These are phyloP conservation scores for Bedellia somnulentella DNA, from an alignment of 2,888 invertebrate genomes.

Conservation along the genomic window DNA sequence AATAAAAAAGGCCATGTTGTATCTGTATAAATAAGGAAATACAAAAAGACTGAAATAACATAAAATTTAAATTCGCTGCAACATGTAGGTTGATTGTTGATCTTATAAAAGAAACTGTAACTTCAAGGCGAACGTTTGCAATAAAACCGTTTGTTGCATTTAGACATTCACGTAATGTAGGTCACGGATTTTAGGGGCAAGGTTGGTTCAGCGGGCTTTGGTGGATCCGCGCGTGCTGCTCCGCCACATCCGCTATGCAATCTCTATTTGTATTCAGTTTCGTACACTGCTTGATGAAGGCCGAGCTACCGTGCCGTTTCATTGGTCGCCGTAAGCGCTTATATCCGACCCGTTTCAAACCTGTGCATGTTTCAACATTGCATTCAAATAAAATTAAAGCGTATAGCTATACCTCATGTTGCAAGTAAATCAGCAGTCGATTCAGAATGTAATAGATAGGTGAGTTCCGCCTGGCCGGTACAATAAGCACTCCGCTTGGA, in stretches of 20 bases:
- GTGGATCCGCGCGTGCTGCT: conserved; percentile 27
- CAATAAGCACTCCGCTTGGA: conserved; percentile 3
- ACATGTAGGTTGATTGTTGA: too few species aligned
- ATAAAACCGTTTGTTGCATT: conserved; percentile 47
- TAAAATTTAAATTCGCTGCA: too few species aligned
- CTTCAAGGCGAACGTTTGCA: conserved; percentile 25
- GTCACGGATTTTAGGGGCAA: conserved; percentile 55
- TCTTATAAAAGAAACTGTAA: conserved; percentile 17
- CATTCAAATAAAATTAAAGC: neutral
- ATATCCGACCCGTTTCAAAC: conserved; percentile 25
- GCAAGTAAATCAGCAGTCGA: too few species aligned
- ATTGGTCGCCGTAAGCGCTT: conserved; percentile 34
- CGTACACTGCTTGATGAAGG: conserved; percentile 44
- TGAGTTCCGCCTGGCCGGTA: conserved; percentile 5
- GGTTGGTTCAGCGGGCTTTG: conserved; percentile 24
- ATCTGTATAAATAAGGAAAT: too few species aligned
- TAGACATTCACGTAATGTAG: conserved; percentile 42
- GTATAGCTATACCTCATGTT: neutral
- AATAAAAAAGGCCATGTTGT: too few species aligned
- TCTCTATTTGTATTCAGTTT: conserved; percentile 33
- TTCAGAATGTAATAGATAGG: too few species aligned
- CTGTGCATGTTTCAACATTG: neutral
- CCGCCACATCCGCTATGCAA: conserved; percentile 45
- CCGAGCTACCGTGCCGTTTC: conserved; percentile 38
- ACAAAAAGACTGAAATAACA: too few species aligned